Evolutionary conservation across 2,797 vertebrate genomes (phyloP), one percentile per base, ranked within the genome.

Genomic region (Danio aesculapii): DNA sequence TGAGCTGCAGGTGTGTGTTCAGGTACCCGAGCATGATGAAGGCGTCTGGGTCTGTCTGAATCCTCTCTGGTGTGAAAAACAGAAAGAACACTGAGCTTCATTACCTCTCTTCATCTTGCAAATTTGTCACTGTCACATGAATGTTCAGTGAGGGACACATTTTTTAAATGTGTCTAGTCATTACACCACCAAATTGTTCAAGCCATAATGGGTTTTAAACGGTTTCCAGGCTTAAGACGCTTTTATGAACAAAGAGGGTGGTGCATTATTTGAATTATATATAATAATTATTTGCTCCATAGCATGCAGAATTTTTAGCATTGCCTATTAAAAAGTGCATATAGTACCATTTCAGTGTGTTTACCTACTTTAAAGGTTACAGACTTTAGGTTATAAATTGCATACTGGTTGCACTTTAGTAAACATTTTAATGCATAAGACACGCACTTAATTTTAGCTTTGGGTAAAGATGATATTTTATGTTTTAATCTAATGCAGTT

Each of bases 21-120:
- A 99, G 92, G 89, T 95, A 98, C 41, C 97, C 98, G 80, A 99
- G 90, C 98, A 99, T 99, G 44, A 94, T 93, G 87, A 98, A 98
- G 75, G 95, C 95, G 61, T 94, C 92, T 0, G 95, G 89, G 79
- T 98, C 97, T 0, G 94, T 95, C 81, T 95, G 96, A 88, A 97
- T 96, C 90, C 98, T 95, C 92, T 97, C 98, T 99, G 88, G 17
- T 88, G 86, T 80, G 12, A 57, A 74, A 79, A 47, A 79, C 1
- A 30, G 41, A 4, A 0, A 62, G n/a, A 6, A 71, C 17, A 43
- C 13, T 21, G 1, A 50, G 53, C 30, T 71, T 53, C 30, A 79
- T 69, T 50, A 49, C 64, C 64, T 50, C n/a, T 14, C 6, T 59
- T 7, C 13, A n/a, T 58, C 52, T 47, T 50, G 0, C 57, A 67